Base-by-base conservation (phyloP, 1,140 invertebrate genomes). In the Drosophila pruinosa region DNA sequence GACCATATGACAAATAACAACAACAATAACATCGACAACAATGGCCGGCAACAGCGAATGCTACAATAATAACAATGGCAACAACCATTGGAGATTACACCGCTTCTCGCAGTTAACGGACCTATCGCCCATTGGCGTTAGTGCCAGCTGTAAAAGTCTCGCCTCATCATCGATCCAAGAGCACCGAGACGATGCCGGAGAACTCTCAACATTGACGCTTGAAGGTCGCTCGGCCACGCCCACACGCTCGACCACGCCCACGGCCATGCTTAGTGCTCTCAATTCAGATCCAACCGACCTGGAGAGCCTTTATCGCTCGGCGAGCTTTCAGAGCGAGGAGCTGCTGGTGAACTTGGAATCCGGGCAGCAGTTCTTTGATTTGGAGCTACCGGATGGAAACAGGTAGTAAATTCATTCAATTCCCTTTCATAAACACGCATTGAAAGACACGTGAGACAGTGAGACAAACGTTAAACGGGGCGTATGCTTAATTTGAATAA, bases 281-380 rank as follows among this genome's bases (percentile, higher is more conserved):
- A 54, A 36, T 21, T 31, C 48, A 22, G 75, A 78, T 39, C 52
- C 22, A 21, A 41, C 45, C 21, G 53, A 22, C 12, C 17, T 34
- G 3, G 69, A 71, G 6, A 72, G 7, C 38, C 63, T 75, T 1
- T 36, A 67, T 15, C 63, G 70, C 10, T 74, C 74, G 5, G 43
- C 43, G 1, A 88, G 75, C 48, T 88, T 75, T 17, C 72, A 75
- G 1, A 89, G 82, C 38, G 72, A 82, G 72, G 83, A 82, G 64
- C 5, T 82, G 58, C 62, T 89, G 8, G 19, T 89, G 47, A 47
- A 88, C 19, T 6, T 86, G 65, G 41, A 4, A 10, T 75, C 65
- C 0, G 74, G 82, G 22, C 67, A 78, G 68, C 58, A 82, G 47
- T n/a, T 70, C 24, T 17, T 52, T 24, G 31, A 69, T 15, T n/a